Evolutionary conservation across 2,888 invertebrate genomes (phyloP), one percentile per base, ranked within the genome.

Genomic region (Monopis laevigella): DNA sequence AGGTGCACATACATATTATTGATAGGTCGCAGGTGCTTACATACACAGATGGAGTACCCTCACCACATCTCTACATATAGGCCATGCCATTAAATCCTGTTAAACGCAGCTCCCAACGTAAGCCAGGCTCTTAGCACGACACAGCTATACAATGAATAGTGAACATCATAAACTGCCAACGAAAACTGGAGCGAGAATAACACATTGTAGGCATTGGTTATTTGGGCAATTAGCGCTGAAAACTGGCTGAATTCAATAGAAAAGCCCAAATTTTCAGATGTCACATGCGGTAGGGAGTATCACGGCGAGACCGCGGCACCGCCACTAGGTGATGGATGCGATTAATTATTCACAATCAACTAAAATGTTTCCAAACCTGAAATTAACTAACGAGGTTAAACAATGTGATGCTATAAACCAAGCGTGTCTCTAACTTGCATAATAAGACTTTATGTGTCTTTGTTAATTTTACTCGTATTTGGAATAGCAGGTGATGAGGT

Each of bases 271-370:
- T 16, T 21, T 34, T 34, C 36, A 21, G 13, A 21, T 21, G 36
- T 36, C 21, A 36, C 36, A 36, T 21, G 36, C 18, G 34, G 34
- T 5, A 14, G 32, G 5, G 6, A 6, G 10, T 32, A 17, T 32
- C 32, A 17, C 29, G 12, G 13, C 14, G 29, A 3, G 32, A 17
- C 17, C 6, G 7, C 6, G 10, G 16, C 32, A 17, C 14, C 8
- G 12, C 17, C 18, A 21, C 36, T 21, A 12, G 12, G 21, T 21
- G 36, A 36, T 36, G 36, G 36, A 36, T 36, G 36, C 12, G 12
- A 36, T 36, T 36, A 36, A 36, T 36, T 36, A 36, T 36, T 36
- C 36, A 36, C 36, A 36, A 36, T 36, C 21, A 36, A 36, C 21
- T 36, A 36, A 36, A 36, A 36, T 36, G 36, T 36, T 36, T 36